These are phyloP conservation scores for Drosophila recens DNA, from an alignment of 2,888 invertebrate genomes.

Conservation along the genomic window DNA sequence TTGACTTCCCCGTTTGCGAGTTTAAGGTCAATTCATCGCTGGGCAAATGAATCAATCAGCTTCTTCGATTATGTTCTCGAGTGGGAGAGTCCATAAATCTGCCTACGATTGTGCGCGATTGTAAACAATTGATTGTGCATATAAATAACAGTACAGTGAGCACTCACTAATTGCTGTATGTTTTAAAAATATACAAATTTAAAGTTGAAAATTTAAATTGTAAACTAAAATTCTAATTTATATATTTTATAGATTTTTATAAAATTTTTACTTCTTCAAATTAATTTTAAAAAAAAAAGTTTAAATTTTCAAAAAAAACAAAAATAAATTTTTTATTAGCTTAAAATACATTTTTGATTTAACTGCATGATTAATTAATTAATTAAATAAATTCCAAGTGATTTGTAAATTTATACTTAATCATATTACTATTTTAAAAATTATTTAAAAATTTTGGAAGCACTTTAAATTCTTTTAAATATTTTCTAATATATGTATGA, in stretches of 20 bases:
- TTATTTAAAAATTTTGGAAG: too few species aligned
- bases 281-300: too few species aligned
- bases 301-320: too few species aligned
- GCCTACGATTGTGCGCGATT: conserved; percentile 6
- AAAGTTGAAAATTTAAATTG: not conserved
- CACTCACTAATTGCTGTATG: conserved; percentile 5
- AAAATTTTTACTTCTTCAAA: not conserved
- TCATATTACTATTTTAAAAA: too few species aligned
- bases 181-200: not conserved
- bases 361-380: too few species aligned
- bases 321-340: too few species aligned
- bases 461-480: too few species aligned
- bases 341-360: too few species aligned
- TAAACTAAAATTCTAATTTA: not conserved
- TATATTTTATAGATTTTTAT: not conserved
- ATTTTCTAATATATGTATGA: too few species aligned
- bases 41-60: conserved; percentile 21
- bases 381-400: too few species aligned
- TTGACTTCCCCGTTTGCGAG: conserved; percentile 8
- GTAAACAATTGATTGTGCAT: conserved; percentile 60
- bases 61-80: conserved; percentile 7
- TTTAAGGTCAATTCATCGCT: conserved; percentile 19
- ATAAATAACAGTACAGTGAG: conserved; percentile 34
- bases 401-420: too few species aligned
- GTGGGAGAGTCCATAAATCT: conserved; percentile 24